Base-by-base conservation (phyloP, 2,888 invertebrate species). In the Acrocyrtus sp. region DNA sequence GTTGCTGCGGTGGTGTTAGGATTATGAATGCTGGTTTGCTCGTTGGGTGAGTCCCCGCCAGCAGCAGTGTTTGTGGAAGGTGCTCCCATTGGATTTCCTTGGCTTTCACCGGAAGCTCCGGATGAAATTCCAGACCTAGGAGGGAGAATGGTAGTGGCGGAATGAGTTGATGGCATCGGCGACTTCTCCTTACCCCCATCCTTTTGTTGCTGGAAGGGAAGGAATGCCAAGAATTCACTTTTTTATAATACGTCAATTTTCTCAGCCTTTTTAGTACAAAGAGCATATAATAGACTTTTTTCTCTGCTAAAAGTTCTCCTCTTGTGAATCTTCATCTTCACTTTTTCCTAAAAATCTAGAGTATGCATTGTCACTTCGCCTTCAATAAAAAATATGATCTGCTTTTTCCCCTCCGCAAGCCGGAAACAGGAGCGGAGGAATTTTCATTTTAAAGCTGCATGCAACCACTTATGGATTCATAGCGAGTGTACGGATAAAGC, bases 21-120 rank as follows among this genome's bases (percentile, higher is more conserved):
- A 58, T 67, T 67, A 29, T 67, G 57, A 34, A 67, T 67, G 48
- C 58, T 43, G 19, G 67, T 67, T 21, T 47, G 41, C 19, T 66
- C 58, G 3, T 24, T 26, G 4, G 47, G 58, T 12, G 41, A 17
- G 58, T 8, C 24, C 45, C 26, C 5, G 63, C 8, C 21, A 51
- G 61, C n/a, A 58, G 29, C 21, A 27, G 15, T 47, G 24, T 51
- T 51, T 51, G 61, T 8, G 24, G 24, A 17, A 19, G 65, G 29
- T 27, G 66, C 8, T 41, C 41, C 21, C 19, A 41, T 17, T n/a
- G 56, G 19, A 48, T 5, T 34, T 10, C 26, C 26, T 50, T 63
- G 57, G 27, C 50, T 66, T 65, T 63, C 51, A 45, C 63, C 54
- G 3, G 62, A 39, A 17, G 45, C 10, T 27, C 24, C 54, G 27